Base-by-base conservation (phyloP, 2,888 invertebrate species). In the Miltochrista miniata region DNA sequence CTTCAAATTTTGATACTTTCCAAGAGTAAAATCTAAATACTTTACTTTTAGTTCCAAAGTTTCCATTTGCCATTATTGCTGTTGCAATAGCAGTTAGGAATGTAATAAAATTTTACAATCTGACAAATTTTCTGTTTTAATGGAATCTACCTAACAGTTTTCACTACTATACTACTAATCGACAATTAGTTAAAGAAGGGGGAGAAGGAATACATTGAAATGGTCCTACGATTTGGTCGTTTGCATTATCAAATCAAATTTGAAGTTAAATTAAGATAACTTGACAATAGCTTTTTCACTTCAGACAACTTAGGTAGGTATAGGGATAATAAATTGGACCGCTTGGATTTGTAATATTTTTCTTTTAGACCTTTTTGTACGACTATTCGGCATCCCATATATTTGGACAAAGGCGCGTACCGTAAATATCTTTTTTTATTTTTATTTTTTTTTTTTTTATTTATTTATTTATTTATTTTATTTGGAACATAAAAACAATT, bases 121-220 rank as follows among this genome's bases (percentile, higher is more conserved):
- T 24, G 5, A 2, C 18, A 24, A 24, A 24, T 24, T 24, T 24
- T 5, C 18, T 5, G 3, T 24, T 24, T 2, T 24, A 24, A 24
- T 5, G 18, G 5, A n/a, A n/a, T n/a, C n/a, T n/a, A n/a, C n/a
- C n/a, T 24, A 24, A 24, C 3, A 24, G 18, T 4, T 24, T 24
- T 24, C 18, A 24, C 18, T 24, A 5, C 18, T 24, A 24, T 5
- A 5, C 55, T 60, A 51, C 63, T 65, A 64, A 72, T n/a, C 67
- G 56, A 46, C 54, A 13, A 10, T 14, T 13, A 7, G 46, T 47
- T 9, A 50, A 43, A 45, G 13, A 61, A 50, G 54, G 52, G 47
- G 45, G 43, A 47, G 50, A 40, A 34, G 15, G 48, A n/a, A 57
- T 56, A 62, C 51, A 59, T 52, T 58, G 33, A 56, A 47, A 55